Evolutionary conservation across 2,888 invertebrate species (phyloP).

Genomic region (Dasysyrphus albostriatus): DNA sequence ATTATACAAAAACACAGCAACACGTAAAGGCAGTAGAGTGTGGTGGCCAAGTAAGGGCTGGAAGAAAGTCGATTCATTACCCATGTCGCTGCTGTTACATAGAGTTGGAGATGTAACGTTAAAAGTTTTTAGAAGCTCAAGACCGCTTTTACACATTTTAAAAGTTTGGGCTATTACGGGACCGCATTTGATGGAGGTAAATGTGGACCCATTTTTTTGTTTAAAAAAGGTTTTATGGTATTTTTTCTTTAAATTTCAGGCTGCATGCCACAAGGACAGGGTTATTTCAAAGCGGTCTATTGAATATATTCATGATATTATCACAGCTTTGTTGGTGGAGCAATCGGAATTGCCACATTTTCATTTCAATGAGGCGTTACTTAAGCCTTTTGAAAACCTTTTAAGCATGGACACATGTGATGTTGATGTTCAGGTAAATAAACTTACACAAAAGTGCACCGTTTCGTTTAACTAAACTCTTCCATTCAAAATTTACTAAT

Average conservation of each 20-base stretch:
- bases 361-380: slow-evolving; percentile 96
- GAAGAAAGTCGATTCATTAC: slow-evolving; percentile 84
- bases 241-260: slow-evolving; percentile 84
- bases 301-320: slow-evolving; percentile 95
- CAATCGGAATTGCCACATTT: slow-evolving; percentile 96
- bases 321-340: slow-evolving; percentile 93
- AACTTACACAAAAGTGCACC: too few species aligned
- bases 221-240: not conserved
- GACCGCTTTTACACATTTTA: slow-evolving; percentile 96
- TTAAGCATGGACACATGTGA: slow-evolving; percentile 97
- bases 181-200: slow-evolving; percentile 96
- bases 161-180: slow-evolving; percentile 96
- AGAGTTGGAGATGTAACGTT: slow-evolving; percentile 95
- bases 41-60: slow-evolving; percentile 84
- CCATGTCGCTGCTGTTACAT: slow-evolving; percentile 88
- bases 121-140: slow-evolving; percentile 92
- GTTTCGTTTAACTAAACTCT: not conserved
- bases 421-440: slow-evolving; percentile 93
- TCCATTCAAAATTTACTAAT: not conserved
- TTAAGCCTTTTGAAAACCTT: slow-evolving; percentile 97
- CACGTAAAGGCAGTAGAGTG: slow-evolving; percentile 84
- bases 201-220: slow-evolving; percentile 38
- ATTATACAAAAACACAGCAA: slow-evolving; percentile 83
- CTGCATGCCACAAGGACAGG: slow-evolving; percentile 95
- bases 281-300: slow-evolving; percentile 96